These are phyloP conservation scores for Pitta sordida DNA, from an alignment of 2,113 vertebrate genomes.

Conservation along the genomic window DNA sequence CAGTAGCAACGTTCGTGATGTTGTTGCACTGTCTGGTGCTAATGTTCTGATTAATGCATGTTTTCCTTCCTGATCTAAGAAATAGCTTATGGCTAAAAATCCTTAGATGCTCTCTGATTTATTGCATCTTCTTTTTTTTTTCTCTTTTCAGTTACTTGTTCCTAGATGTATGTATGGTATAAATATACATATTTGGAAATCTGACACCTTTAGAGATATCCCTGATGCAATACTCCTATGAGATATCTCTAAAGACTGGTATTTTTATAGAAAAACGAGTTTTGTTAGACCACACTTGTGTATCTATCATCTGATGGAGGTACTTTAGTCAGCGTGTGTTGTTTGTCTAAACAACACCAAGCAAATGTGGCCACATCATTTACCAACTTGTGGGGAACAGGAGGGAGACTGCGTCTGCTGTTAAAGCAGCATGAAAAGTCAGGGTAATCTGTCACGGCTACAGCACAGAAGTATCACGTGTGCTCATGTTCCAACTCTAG, in stretches of 20 bases:
- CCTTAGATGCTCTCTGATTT: not conserved
- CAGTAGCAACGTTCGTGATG: not conserved
- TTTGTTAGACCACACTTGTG: not conserved
- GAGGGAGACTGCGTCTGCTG: not conserved
- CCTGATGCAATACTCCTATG: not conserved
- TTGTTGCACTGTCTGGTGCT: slow-evolving; percentile 5
- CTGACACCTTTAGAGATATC: not conserved
- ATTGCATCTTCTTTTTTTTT: not conserved
- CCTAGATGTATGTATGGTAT: not conserved
- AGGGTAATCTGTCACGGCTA: not conserved
- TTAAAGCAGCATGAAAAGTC: not conserved
- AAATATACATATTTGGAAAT: not conserved
- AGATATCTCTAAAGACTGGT: not conserved
- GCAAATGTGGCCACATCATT: not conserved
- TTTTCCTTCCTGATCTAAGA: slow-evolving; percentile 39
- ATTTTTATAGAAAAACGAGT: not conserved
- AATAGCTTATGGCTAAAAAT: slow-evolving; percentile 36
- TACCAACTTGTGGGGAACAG: not conserved
- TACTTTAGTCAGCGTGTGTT: not conserved
- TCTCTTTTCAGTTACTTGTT: not conserved
- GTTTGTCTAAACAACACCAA: slow-evolving; percentile 10
- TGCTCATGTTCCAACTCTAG: fast-evolving
- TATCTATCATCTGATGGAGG: not conserved
- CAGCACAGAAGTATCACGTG: not conserved
- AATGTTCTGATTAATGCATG: slow-evolving; percentile 42